Conservation (phyloP, 2,113 vertebrate genomes). For the Seriola dumerili region DNA sequence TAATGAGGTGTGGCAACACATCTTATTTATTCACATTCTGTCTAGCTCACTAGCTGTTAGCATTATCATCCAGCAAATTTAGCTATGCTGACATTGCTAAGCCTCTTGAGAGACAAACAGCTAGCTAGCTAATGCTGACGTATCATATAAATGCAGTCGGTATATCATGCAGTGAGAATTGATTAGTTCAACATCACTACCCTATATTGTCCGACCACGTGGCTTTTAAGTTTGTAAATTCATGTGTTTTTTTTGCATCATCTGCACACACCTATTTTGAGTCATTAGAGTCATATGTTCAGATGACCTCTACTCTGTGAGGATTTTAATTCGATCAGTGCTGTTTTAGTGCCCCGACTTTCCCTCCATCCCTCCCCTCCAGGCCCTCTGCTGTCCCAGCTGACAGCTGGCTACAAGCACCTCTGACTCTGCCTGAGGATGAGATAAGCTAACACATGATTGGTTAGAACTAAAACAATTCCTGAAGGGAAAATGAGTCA, state of each 20-base stretch:
- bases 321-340: constrained; percentile 24
- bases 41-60: too few species aligned
- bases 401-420: constrained; percentile 82
- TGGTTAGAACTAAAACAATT: constrained; percentile 38
- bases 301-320: not conserved
- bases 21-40: too few species aligned
- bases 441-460: constrained; percentile 70
- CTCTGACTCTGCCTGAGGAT: constrained; percentile 74
- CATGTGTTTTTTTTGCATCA: not conserved
- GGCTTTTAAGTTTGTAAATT: constrained; percentile 9
- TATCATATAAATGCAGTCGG: too few species aligned
- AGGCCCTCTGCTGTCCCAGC: constrained; percentile 71
- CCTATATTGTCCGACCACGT: not conserved
- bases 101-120: too few species aligned
- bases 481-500: constrained; percentile 23
- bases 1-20: too few species aligned
- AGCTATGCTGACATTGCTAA: too few species aligned
- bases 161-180: too few species aligned
- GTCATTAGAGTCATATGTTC: not conserved
- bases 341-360: not conserved
- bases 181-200: too few species aligned
- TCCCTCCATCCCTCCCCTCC: not conserved
- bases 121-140: too few species aligned
- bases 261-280: constrained; percentile 8
- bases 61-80: too few species aligned